A percentile compares a stretch with the other conserved stretches of the same genome.
Conservation (phyloP, 2,888 invertebrate species). For the Subacronicta megacephala region DNA sequence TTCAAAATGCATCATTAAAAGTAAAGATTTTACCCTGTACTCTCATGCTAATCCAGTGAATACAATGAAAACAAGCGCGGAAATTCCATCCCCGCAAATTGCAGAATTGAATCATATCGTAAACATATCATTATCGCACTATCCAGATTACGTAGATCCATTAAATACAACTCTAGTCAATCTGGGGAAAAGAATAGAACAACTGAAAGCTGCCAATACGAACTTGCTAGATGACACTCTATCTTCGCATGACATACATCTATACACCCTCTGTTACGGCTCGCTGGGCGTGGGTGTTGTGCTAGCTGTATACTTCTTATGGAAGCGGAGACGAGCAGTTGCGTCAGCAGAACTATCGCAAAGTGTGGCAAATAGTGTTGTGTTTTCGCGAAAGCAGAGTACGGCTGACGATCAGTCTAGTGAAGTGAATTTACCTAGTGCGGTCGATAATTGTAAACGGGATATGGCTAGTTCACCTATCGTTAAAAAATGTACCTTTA, state of each 20-base stretch:
- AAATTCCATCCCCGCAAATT: conserved; percentile 13
- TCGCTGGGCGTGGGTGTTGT: conserved; percentile 4
- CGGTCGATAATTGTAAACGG: background rate
- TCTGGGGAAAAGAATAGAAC: conserved; percentile 8
- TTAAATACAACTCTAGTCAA: background rate
- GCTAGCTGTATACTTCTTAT: background rate
- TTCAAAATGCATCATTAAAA: conserved; percentile 14
- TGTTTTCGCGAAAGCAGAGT: conserved; percentile 21
- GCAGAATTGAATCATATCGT: conserved; percentile 17
- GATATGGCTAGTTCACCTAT: conserved; percentile 10
- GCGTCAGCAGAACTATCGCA: conserved; percentile 3
- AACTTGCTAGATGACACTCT: conserved; percentile 10
- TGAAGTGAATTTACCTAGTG: conserved; percentile 13
- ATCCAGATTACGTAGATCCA: conserved; percentile 1
- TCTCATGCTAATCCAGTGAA: background rate
- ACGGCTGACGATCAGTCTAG: conserved; percentile 14
- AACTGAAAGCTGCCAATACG: conserved; percentile 14
- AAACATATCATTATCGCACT: conserved; percentile 12
- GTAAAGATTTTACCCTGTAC: conserved; percentile 10
- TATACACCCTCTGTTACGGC: conserved; percentile 12
- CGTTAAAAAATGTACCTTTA: conserved; percentile 10
- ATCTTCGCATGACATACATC: conserved; percentile 7
- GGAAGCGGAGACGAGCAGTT: conserved; percentile 6
- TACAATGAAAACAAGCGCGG: conserved; percentile 4
- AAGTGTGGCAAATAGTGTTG: conserved; percentile 16